These are phyloP conservation scores for Nesidiocoris tenuis DNA, from an alignment of 2,888 invertebrate genomes.

Conservation along the genomic window DNA sequence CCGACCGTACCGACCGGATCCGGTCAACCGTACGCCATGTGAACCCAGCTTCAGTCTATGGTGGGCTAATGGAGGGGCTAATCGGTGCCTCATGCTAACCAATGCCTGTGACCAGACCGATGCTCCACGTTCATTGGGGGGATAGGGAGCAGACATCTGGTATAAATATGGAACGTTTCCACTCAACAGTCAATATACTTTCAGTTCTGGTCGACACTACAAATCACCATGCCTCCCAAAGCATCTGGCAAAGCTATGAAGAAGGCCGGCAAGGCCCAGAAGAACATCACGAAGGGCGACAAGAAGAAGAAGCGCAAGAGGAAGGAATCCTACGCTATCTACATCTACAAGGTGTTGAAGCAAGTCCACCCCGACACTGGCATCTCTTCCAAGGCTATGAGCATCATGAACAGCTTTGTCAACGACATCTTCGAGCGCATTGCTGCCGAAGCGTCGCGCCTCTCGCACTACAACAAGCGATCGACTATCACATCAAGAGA, in stretches of 20 bases:
- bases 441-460: slow-evolving; percentile 64
- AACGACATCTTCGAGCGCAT: slow-evolving; percentile 73
- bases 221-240: slow-evolving; percentile 44
- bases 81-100: no score
- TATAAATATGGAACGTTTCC: no score
- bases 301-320: slow-evolving; percentile 61
- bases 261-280: slow-evolving; percentile 61
- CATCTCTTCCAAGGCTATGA: slow-evolving; percentile 69
- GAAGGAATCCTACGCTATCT: slow-evolving; percentile 62
- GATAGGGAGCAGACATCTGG: no score
- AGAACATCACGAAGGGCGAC: slow-evolving; percentile 61
- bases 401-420: slow-evolving; percentile 74
- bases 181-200: no score
- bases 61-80: no score
- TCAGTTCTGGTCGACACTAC: no score
- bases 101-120: no score
- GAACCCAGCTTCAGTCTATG: no score
- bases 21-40: no score
- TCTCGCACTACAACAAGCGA: slow-evolving; percentile 63
- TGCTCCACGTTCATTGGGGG: no score
- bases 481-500: slow-evolving; percentile 69
- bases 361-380: slow-evolving; percentile 65
- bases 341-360: slow-evolving; percentile 63
- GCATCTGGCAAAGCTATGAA: slow-evolving; percentile 56
- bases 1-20: no score